Evolutionary conservation across 2,797 vertebrate species (phyloP).

Genomic region (Dermochelys coriacea): DNA sequence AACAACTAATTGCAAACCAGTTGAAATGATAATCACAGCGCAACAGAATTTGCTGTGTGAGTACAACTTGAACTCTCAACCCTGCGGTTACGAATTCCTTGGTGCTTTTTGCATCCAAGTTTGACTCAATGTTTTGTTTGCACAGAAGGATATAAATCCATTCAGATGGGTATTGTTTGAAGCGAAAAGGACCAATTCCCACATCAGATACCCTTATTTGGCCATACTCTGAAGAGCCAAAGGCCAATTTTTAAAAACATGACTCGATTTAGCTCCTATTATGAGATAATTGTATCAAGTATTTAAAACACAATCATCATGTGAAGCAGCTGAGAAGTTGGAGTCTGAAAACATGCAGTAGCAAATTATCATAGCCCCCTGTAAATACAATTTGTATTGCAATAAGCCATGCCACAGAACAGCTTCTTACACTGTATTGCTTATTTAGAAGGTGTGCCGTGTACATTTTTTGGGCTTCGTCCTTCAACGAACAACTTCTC

Average conservation of each 20-base stretch:
- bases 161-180: slow-evolving; percentile 47
- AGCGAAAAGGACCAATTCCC: slow-evolving; percentile 2
- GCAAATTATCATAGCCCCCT: background rate
- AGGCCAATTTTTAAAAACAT: slow-evolving; percentile 49
- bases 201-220: slow-evolving; percentile 72
- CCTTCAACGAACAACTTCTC: background rate
- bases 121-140: slow-evolving; percentile 43
- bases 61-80: background rate
- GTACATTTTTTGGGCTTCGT: background rate
- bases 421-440: background rate
- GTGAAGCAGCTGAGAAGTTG: slow-evolving; percentile 40
- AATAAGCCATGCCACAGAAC: background rate
- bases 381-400: background rate
- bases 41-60: background rate
- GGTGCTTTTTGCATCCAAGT: slow-evolving; percentile 49
- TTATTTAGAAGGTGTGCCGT: accelerated
- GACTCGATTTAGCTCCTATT: slow-evolving; percentile 68
- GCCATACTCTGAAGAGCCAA: slow-evolving; percentile 59
- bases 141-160: slow-evolving; percentile 61
- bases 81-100: slow-evolving; percentile 27
- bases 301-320: slow-evolving; percentile 63
- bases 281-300: slow-evolving; percentile 55
- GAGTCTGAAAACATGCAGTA: slow-evolving; percentile 13
- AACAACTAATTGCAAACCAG: slow-evolving; percentile 20
- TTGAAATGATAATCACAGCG: slow-evolving; percentile 29